These are phyloP conservation scores for Celastrina argiolus DNA, from an alignment of 2,888 invertebrate species.

Conservation along the genomic window DNA sequence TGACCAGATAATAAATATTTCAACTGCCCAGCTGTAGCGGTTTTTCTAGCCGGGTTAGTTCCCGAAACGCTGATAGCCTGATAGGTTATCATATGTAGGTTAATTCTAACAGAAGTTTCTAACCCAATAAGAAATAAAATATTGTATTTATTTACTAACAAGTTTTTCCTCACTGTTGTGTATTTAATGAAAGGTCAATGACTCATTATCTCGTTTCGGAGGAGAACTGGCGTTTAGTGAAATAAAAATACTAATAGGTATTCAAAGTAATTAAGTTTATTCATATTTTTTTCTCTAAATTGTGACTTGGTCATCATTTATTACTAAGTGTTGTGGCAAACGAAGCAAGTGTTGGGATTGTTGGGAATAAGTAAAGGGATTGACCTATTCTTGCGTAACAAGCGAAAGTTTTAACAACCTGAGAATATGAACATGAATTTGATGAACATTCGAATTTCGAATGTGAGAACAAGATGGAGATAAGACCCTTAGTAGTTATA, in stretches of 20 bases:
- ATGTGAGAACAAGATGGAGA: neutral
- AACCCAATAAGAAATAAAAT: no score
- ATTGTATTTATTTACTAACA: neutral
- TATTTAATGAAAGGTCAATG: neutral
- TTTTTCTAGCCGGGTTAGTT: no score
- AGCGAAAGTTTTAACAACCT: constrained; percentile 10
- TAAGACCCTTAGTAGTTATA: neutral
- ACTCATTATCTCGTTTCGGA: neutral
- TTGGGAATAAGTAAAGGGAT: neutral
- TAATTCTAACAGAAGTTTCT: no score
- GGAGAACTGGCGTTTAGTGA: neutral
- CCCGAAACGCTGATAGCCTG: no score
- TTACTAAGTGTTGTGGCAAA: neutral
- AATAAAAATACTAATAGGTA: neutral
- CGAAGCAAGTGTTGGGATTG: no score
- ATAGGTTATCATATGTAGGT: no score
- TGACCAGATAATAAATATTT: neutral
- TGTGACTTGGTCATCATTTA: neutral
- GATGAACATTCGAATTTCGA: constrained; percentile 4
- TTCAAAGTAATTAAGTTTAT: no score
- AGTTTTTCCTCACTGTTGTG: neutral
- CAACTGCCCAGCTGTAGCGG: neutral
- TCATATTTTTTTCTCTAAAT: neutral
- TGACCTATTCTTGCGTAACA: neutral
- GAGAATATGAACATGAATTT: constrained; percentile 10